Conservation (phyloP, 2,888 invertebrate genomes). For the Aphelenchoides bicaudatus region DNA sequence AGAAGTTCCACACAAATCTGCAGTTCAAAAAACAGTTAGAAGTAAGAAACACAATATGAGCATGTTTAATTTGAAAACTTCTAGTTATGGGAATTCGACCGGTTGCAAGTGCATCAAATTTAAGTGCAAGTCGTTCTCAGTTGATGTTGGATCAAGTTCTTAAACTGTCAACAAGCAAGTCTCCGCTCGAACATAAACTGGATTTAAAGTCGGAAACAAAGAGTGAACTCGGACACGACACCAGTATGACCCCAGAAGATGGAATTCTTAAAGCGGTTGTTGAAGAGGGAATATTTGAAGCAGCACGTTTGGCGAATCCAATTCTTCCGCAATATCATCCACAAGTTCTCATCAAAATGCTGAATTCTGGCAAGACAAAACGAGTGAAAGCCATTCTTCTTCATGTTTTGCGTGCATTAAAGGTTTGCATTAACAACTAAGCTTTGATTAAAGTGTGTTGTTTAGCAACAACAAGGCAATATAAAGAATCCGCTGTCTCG, state of each 20-base stretch:
- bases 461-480: slow-evolving; percentile 27
- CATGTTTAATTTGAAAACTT: too few relatives aligned
- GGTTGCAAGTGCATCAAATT: slow-evolving; percentile 12
- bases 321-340: slow-evolving; percentile 98
- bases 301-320: slow-evolving; percentile 91
- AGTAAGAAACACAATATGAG: too few relatives aligned
- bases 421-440: slow-evolving; percentile 29
- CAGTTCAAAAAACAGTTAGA: slow-evolving; percentile 2
- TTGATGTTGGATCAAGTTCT: slow-evolving; percentile 54
- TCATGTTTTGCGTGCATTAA: slow-evolving; percentile 79
- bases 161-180: slow-evolving; percentile 26
- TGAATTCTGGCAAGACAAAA: slow-evolving; percentile 94
- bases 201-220: slow-evolving; percentile 6
- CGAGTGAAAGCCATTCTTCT: slow-evolving; percentile 97
- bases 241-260: not conserved
- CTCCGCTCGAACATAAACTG: not conserved
- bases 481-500: slow-evolving; percentile 38
- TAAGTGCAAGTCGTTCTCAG: slow-evolving; percentile 47
- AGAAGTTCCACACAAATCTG: not conserved
- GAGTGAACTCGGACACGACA: not conserved
- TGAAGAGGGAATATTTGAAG: slow-evolving; percentile 76
- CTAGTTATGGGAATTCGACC: slow-evolving; percentile 20
- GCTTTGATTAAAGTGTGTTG: not conserved
- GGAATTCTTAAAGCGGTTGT: slow-evolving; percentile 2
- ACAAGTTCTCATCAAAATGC: slow-evolving; percentile 92